Conservation (phyloP, 2,797 vertebrate genomes). For the Mastacembelus armatus region DNA sequence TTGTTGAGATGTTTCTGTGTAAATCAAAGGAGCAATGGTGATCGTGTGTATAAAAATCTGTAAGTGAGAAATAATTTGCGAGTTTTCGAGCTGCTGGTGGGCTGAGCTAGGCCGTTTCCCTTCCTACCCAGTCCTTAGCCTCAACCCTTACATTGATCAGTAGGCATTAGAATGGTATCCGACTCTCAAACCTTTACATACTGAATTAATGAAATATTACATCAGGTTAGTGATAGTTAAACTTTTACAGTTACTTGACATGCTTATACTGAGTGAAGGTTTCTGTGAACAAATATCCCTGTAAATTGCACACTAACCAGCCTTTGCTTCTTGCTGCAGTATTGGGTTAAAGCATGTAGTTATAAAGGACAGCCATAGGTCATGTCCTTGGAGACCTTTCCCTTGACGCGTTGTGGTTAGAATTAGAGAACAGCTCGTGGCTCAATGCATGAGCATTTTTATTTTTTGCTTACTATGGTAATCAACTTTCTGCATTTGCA, state of each 20-base stretch:
- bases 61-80: no score
- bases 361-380: constrained; percentile 39
- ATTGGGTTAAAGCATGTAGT: constrained; percentile 11
- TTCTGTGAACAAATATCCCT: not conserved
- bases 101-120: no score
- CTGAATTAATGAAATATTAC: no score
- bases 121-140: not conserved
- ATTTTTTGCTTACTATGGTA: constrained; percentile 53
- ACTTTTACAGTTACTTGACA: not conserved
- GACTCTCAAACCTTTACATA: no score
- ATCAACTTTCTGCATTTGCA: constrained; percentile 64
- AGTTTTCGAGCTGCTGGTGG: not conserved
- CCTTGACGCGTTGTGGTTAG: constrained; percentile 13
- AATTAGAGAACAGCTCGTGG: constrained; percentile 39
- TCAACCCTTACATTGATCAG: no score
- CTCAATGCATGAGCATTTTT: constrained; percentile 27
- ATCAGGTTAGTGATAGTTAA: not conserved
- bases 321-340: constrained; percentile 21
- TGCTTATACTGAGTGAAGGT: not conserved
- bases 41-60: no score
- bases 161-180: no score
- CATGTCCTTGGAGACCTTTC: constrained; percentile 17
- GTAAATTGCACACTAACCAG: not conserved
- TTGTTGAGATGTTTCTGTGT: not conserved
- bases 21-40: not conserved